Evolutionary conservation across 2,888 invertebrate species (phyloP).

Genomic region (Exephanes ischioxanthus): DNA sequence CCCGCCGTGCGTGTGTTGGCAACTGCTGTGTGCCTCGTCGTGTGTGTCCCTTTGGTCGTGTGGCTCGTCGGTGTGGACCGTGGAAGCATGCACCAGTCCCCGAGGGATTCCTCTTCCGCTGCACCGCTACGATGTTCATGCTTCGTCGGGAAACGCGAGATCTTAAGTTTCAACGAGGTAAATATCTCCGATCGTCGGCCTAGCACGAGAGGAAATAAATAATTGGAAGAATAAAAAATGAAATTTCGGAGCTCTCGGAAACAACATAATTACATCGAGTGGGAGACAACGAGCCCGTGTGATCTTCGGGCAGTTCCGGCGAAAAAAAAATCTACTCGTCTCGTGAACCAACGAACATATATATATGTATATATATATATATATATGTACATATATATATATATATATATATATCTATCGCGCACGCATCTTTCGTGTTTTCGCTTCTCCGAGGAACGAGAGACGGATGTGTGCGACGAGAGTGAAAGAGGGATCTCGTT

Average conservation of each 20-base stretch:
- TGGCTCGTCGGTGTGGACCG: conserved; percentile 47
- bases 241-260: background rate
- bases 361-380: no score
- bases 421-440: conserved; percentile 48
- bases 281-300: background rate
- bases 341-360: conserved; percentile 40
- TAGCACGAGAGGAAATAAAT: background rate
- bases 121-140: conserved; percentile 51
- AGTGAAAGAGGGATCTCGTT: conserved; percentile 36
- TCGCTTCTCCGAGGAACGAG: conserved; percentile 28
- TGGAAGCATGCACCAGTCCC: conserved; percentile 65
- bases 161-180: conserved; percentile 31
- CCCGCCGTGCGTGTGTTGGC: conserved; percentile 53
- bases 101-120: conserved; percentile 53
- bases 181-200: background rate
- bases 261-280: background rate
- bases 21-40: conserved; percentile 34
- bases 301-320: conserved; percentile 20
- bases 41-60: conserved; percentile 33
- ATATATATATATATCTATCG: background rate
- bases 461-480: conserved; percentile 1
- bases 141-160: conserved; percentile 26
- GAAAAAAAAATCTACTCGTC: conserved; percentile 16
- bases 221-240: background rate
- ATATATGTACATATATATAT: no score